Conservation (phyloP, 2,113 vertebrate genomes). For the Oreochromis niloticus region DNA sequence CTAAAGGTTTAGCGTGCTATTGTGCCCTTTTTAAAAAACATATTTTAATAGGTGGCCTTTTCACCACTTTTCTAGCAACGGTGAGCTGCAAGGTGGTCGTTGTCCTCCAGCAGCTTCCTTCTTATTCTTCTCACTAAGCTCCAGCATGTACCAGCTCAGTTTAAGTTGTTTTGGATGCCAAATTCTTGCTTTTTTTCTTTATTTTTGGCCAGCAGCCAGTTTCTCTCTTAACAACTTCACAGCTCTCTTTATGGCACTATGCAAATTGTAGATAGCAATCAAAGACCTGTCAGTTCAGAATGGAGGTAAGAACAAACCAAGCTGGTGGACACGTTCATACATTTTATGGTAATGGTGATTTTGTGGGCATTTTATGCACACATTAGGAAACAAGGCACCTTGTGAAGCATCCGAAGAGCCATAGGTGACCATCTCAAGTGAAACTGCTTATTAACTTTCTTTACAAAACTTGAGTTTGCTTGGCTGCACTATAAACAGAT, state of each 20-base stretch:
- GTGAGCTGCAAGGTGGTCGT: not conserved
- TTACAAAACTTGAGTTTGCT: not conserved
- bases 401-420: not conserved
- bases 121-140: not conserved
- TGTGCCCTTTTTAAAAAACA: not conserved
- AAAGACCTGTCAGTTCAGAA: not conserved
- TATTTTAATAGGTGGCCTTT: not conserved
- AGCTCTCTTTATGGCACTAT: not conserved
- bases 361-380: not conserved
- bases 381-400: not conserved
- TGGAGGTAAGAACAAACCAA: not conserved
- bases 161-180: not conserved
- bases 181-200: not conserved
- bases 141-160: not conserved
- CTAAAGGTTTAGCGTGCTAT: not conserved
- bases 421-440: not conserved
- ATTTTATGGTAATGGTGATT: not conserved
- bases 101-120: not conserved
- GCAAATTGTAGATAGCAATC: not conserved
- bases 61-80: not conserved
- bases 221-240: not conserved
- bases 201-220: not conserved
- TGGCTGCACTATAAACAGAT: not conserved
- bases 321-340: not conserved
- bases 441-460: not conserved